Conservation (phyloP, 2,888 invertebrate species). For the Parapristionchus giblindavisi region DNA sequence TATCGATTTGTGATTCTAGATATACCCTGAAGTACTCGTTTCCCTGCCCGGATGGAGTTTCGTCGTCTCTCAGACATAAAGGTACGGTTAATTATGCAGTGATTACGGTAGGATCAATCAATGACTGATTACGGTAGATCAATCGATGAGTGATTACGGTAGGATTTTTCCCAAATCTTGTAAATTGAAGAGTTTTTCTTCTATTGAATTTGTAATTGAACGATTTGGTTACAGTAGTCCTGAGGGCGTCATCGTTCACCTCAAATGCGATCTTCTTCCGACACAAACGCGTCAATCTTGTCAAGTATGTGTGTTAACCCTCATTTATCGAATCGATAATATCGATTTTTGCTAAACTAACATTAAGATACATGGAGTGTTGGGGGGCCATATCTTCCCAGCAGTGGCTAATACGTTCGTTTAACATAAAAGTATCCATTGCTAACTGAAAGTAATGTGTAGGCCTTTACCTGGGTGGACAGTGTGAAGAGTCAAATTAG, state of each 20-base stretch:
- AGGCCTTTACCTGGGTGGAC: too few relatives aligned
- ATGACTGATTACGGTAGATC: too few relatives aligned
- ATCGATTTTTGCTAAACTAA: too few relatives aligned
- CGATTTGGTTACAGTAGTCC: too few relatives aligned
- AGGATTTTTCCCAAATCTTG: too few relatives aligned
- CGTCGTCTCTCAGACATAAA: slow-evolving; percentile 25
- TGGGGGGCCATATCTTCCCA: too few relatives aligned
- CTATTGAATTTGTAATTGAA: too few relatives aligned
- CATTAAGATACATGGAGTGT: too few relatives aligned
- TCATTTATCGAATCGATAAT: too few relatives aligned
- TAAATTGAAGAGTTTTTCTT: neutral
- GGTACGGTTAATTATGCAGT: slow-evolving; percentile 1
- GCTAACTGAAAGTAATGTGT: neutral
- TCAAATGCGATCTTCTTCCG: slow-evolving; percentile 38
- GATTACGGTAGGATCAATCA: too few relatives aligned
- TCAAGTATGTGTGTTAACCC: slow-evolving; percentile 29
- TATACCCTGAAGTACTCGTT: slow-evolving; percentile 50
- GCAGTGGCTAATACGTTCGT: neutral
- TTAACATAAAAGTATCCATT: neutral
- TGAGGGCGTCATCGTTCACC: slow-evolving; percentile 30
- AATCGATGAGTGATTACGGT: too few relatives aligned
- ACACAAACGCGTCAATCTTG: slow-evolving; percentile 36
- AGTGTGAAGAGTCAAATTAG: too few relatives aligned
- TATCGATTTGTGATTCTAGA: slow-evolving; percentile 34
- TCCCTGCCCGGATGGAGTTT: slow-evolving; percentile 48